phyloP scores from a whole-genome alignment of 1,140 invertebrate genomes.

The Brachionus sp. region DNA sequence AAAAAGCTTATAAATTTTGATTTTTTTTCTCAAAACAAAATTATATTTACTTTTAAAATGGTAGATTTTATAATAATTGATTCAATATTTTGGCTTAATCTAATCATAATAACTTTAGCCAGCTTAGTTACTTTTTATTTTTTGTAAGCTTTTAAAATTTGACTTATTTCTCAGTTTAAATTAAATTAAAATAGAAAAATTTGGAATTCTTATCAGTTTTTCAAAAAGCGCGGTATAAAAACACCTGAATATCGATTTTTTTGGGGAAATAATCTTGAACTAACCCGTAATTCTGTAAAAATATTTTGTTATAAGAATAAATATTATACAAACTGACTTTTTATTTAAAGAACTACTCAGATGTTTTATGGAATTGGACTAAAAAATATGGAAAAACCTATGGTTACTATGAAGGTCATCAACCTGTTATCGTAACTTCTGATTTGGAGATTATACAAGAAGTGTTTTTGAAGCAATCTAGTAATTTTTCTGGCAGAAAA shows the following conservation, averaged over 20 bases:
- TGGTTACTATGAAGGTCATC: conserved; percentile 58
- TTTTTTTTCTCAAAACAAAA: too few relatives aligned
- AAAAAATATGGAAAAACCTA: conserved; percentile 58
- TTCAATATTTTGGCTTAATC: too few relatives aligned
- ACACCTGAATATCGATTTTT: not conserved
- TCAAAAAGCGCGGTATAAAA: conserved; percentile 7
- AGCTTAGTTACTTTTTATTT: too few relatives aligned
- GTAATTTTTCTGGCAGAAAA: conserved; percentile 59
- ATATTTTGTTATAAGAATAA: too few relatives aligned
- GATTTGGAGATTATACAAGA: conserved; percentile 58
- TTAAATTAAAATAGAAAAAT: not conserved
- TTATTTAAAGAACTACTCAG: not conserved
- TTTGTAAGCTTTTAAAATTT: too few relatives aligned
- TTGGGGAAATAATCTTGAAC: not conserved
- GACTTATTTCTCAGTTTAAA: too few relatives aligned
- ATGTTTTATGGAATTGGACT: conserved; percentile 51
- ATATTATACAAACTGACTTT: not conserved
- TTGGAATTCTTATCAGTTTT: conserved; percentile 23
- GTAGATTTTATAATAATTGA: too few relatives aligned
- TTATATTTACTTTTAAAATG: too few relatives aligned
- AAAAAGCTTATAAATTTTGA: too few relatives aligned
- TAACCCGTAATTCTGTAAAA: too few relatives aligned
- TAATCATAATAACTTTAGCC: too few relatives aligned
- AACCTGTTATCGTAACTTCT: conserved; percentile 57
- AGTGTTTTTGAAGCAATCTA: conserved; percentile 60